Evolutionary conservation across 64 coral and sea anemone species (phyloP).

Genomic region (Dendronephthya gigantea): DNA sequence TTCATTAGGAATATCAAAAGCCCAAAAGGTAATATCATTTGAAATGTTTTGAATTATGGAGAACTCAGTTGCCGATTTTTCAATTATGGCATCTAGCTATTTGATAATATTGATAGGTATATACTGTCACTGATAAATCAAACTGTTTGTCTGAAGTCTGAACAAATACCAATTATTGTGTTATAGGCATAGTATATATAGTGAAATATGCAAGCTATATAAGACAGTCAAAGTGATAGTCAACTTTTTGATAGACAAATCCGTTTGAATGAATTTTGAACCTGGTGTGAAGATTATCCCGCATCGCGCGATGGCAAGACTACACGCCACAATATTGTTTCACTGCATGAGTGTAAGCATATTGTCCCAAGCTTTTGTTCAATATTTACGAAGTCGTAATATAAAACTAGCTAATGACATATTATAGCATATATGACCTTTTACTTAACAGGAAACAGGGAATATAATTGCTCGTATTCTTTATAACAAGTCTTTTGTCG

Average conservation of each 20-base stretch:
- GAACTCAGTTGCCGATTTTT: no score
- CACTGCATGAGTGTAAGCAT: no score
- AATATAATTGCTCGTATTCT: not conserved
- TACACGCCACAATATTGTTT: not conserved
- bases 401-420: not conserved
- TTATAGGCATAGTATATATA: no score
- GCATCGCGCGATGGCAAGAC: not conserved
- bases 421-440: not conserved
- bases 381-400: not conserved
- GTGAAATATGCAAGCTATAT: no score
- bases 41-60: no score
- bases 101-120: no score
- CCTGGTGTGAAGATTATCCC: not conserved
- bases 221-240: not conserved
- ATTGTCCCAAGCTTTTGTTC: not conserved
- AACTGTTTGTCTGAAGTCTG: no score
- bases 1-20: no score
- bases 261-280: not conserved
- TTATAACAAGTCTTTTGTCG: not conserved
- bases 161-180: no score
- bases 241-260: not conserved
- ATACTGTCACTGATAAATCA: no score
- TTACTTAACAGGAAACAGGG: not conserved
- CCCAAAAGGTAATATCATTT: no score
- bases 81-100: not conserved